phyloP scores from a whole-genome alignment of 2,888 invertebrate genomes.

The Andrena dorsata region DNA sequence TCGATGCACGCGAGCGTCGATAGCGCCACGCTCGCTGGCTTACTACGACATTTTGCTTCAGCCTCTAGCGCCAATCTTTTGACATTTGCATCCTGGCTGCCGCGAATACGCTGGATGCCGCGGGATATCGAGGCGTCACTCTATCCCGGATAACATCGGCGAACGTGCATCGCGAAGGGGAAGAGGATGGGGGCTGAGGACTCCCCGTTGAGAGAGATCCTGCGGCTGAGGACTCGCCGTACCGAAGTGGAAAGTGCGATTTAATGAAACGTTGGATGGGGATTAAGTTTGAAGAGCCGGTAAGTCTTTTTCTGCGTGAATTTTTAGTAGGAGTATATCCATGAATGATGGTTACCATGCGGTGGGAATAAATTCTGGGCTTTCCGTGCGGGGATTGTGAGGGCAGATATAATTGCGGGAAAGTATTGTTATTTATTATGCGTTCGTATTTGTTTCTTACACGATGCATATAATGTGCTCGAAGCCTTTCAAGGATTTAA shows the following conservation, averaged over 20 bases:
- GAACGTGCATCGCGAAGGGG: constrained; percentile 22
- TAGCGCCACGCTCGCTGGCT: constrained; percentile 15
- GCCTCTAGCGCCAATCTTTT: constrained; percentile 34
- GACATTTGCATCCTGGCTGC: constrained; percentile 58
- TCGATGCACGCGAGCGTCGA: constrained; percentile 54
- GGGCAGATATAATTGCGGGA: no score
- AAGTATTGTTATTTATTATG: no score
- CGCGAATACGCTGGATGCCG: constrained; percentile 32
- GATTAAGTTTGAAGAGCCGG: neutral
- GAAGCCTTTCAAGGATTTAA: neutral
- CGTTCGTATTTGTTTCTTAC: neutral
- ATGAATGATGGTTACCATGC: no score
- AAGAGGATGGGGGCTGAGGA: constrained; percentile 4
- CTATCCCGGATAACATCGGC: constrained; percentile 50
- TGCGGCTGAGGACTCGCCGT: neutral
- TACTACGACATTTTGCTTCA: constrained; percentile 22
- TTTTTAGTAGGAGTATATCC: neutral
- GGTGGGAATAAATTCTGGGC: no score
- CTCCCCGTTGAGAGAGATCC: constrained; percentile 48
- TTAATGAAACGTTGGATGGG: constrained; percentile 16
- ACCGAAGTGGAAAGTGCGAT: neutral
- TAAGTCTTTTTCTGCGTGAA: neutral
- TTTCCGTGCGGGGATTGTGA: no score
- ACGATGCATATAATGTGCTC: neutral
- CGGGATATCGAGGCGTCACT: constrained; percentile 49